Evolutionary conservation across 2,888 invertebrate genomes (phyloP), one percentile per base, ranked within the genome.

Genomic region (Pogonocherus hispidulus): DNA sequence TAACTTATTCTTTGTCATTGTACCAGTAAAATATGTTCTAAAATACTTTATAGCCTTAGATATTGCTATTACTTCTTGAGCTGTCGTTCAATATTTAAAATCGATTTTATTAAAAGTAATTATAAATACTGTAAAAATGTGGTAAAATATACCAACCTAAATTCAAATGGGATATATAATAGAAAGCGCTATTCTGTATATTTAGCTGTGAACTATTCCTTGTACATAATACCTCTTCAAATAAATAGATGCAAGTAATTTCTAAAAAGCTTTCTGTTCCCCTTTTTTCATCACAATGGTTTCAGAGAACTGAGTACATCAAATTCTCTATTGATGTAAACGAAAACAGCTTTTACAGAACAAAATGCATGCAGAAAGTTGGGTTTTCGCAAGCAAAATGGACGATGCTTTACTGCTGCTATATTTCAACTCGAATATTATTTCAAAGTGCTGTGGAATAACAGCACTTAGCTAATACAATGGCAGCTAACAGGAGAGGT

Each of bases 301-400:
- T 41, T 1, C 41, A 4, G 16, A 16, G 41, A 2, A 41, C 14
- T 14, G 41, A 41, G n/a, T 22, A 47, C 14, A 23, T 23, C 18
- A 52, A 23, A n/a, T 19, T 23, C 9, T 22, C 23, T 27, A 23
- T 23, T 23, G 52, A 23, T 52, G 18, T 2, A 23, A 23, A n/a
- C 52, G n/a, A n/a, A 8, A 52, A n/a, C 11, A 3, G 52, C 52
- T 52, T 47, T 52, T 52, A 20, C 27, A 8, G 18, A 49, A 49
- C 20, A 23, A 52, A 16, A 52, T 14, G 22, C 20, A 11, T n/a
- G 52, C 14, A 16, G 52, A 54, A 35, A 27, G 54, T 54, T 54
- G 54, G 54, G 22, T 54, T 35, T 54, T 32, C 32, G 54, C 54
- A 32, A 54, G 18, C 5, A 9, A 35, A 54, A 35, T 19, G 54